Percentiles rank a stretch among this genome's conserved stretches.
Conservation (phyloP, 2,797 vertebrate species). For the Caiman crocodilus region DNA sequence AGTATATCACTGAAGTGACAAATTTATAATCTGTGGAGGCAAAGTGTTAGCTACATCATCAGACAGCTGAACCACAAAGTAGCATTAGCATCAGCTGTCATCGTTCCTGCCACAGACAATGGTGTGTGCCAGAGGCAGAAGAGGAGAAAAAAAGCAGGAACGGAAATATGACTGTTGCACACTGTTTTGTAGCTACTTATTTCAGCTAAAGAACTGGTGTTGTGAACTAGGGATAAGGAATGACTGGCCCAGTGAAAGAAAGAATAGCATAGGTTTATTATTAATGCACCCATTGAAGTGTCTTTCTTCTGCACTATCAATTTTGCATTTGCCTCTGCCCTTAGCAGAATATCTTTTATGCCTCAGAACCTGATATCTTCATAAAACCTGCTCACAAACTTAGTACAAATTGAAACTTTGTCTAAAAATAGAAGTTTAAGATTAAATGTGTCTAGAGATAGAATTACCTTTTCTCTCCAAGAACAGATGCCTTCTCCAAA, state of each 20-base stretch:
- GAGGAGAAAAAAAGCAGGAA: background rate
- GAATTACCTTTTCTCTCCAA: constrained; percentile 15
- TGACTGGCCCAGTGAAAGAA: background rate
- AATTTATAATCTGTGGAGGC: constrained; percentile 57
- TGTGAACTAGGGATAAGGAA: background rate
- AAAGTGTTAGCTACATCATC: constrained; percentile 53
- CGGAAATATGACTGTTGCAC: background rate
- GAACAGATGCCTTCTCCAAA: constrained; percentile 25
- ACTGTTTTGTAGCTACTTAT: background rate
- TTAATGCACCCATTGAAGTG: background rate
- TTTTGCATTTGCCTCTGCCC: constrained; percentile 19
- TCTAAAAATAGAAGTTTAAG: constrained; percentile 48
- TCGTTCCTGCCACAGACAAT: background rate
- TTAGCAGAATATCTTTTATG: constrained; percentile 41
- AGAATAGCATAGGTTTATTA: background rate
- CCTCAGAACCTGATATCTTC: background rate
- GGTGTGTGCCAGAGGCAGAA: constrained; percentile 23
- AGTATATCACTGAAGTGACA: constrained; percentile 34
- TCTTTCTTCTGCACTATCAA: constrained; percentile 1
- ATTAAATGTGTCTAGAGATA: constrained; percentile 23
- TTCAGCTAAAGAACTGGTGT: background rate
- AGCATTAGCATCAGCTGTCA: constrained; percentile 55
- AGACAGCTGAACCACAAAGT: constrained; percentile 57
- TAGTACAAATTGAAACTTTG: constrained; percentile 40
- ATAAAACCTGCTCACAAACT: constrained; percentile 58